phyloP scores from a whole-genome alignment of 2,797 vertebrate species.

The Scolopax rusticola region DNA sequence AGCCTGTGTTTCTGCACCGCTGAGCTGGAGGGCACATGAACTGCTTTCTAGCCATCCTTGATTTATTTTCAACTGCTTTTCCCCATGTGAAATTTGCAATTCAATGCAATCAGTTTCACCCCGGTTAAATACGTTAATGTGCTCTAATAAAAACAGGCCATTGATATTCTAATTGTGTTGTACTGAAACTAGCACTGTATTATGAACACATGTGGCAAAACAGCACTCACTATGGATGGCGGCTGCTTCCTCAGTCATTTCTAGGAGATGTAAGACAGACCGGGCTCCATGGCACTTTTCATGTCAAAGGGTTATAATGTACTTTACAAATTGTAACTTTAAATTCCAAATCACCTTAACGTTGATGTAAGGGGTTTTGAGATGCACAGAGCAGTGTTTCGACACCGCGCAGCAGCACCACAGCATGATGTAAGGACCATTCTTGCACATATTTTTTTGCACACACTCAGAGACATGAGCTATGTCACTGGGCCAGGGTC shows the following conservation, averaged over 20 bases:
- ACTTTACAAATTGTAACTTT: background rate
- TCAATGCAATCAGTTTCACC: constrained; percentile 70
- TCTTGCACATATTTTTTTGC: background rate
- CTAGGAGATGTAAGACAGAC: background rate
- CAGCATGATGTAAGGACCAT: background rate
- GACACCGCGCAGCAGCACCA: background rate
- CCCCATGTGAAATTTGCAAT: constrained; percentile 62
- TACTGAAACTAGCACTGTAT: constrained; percentile 37
- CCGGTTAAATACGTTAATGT: constrained; percentile 62
- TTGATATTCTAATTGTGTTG: constrained; percentile 65
- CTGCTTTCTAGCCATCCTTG: background rate
- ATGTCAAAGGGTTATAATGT: background rate
- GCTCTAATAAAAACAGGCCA: constrained; percentile 58
- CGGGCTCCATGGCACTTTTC: background rate
- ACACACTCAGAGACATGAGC: background rate
- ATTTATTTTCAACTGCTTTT: constrained; percentile 43
- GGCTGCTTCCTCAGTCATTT: background rate
- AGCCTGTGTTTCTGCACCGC: background rate
- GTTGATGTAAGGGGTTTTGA: background rate
- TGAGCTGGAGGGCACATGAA: background rate
- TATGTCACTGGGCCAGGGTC: background rate
- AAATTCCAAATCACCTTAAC: background rate
- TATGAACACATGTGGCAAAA: constrained; percentile 51
- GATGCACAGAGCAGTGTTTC: background rate
- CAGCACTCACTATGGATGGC: background rate